These are phyloP conservation scores for Tricholaema leucomelas DNA, from an alignment of 2,113 vertebrate species.

Conservation along the genomic window DNA sequence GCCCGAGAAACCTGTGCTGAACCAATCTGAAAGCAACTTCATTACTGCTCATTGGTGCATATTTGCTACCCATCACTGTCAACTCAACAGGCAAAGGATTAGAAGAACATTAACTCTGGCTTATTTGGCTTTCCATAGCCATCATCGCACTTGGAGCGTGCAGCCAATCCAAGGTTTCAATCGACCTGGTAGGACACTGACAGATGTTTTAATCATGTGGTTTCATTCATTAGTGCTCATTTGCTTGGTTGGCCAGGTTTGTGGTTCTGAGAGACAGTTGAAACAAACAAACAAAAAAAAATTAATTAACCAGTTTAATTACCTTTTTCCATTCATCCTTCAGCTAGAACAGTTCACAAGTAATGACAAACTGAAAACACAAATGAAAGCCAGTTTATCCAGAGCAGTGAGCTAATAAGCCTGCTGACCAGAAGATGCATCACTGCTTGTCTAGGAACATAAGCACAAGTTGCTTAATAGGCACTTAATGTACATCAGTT, in stretches of 20 bases:
- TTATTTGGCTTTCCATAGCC: slow-evolving; percentile 72
- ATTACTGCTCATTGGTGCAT: slow-evolving; percentile 73
- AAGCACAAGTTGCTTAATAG: slow-evolving; percentile 37
- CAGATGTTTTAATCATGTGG: slow-evolving; percentile 78
- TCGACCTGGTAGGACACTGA: slow-evolving; percentile 69
- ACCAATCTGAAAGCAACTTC: slow-evolving; percentile 72
- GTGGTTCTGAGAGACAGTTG: slow-evolving; percentile 46
- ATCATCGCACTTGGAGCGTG: not conserved
- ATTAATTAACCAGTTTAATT: slow-evolving; percentile 72
- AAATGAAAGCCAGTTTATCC: slow-evolving; percentile 24
- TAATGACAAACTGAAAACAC: slow-evolving; percentile 52
- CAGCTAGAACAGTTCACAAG: not conserved
- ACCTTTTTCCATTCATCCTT: slow-evolving; percentile 49
- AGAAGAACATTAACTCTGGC: slow-evolving; percentile 72
- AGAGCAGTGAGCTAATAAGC: not conserved
- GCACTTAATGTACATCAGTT: slow-evolving; percentile 13
- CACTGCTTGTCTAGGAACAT: slow-evolving; percentile 41
- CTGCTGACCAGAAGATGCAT: not conserved
- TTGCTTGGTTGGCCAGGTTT: slow-evolving; percentile 51
- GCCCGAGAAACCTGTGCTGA: slow-evolving; percentile 74
- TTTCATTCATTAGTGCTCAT: slow-evolving; percentile 71
- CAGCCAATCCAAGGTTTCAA: slow-evolving; percentile 56
- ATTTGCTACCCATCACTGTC: slow-evolving; percentile 76
- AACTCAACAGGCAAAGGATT: slow-evolving; percentile 65
- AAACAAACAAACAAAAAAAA: slow-evolving; percentile 42